phyloP scores from a whole-genome alignment of 1,140 invertebrate species.

The Adoxophyes honmai region DNA sequence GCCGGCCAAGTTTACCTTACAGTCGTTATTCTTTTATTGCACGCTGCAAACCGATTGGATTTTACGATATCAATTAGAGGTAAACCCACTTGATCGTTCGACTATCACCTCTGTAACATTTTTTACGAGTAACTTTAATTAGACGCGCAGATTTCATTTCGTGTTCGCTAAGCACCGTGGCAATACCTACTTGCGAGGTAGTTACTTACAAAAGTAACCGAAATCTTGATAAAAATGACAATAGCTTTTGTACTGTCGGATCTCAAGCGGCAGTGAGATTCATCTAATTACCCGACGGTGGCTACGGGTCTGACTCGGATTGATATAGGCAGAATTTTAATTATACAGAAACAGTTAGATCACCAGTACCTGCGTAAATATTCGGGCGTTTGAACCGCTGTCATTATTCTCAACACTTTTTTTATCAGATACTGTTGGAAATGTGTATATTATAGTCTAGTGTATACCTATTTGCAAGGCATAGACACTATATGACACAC shows the following conservation, averaged over 20 bases:
- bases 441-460: too few relatives aligned
- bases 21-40: not conserved
- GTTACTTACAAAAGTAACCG: constrained; percentile 10
- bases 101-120: too few relatives aligned
- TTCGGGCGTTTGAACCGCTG: too few relatives aligned
- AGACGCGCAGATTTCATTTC: not conserved
- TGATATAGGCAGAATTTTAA: constrained; percentile 15
- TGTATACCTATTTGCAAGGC: too few relatives aligned
- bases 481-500: too few relatives aligned
- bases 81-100: too few relatives aligned
- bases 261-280: constrained; percentile 6
- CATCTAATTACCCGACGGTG: constrained; percentile 9
- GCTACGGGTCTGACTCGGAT: constrained; percentile 8
- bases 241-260: constrained; percentile 27
- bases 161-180: constrained; percentile 9
- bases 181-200: not conserved
- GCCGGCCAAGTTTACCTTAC: not conserved
- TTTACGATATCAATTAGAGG: constrained; percentile 36
- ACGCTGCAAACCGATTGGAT: constrained; percentile 26
- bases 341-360: constrained; percentile 14
- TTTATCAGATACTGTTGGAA: too few relatives aligned
- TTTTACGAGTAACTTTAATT: not conserved
- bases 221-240: constrained; percentile 32
- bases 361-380: too few relatives aligned
- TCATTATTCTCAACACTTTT: too few relatives aligned